phyloP scores from a whole-genome alignment of 1,140 invertebrate genomes.

The Amyelois transitella region DNA sequence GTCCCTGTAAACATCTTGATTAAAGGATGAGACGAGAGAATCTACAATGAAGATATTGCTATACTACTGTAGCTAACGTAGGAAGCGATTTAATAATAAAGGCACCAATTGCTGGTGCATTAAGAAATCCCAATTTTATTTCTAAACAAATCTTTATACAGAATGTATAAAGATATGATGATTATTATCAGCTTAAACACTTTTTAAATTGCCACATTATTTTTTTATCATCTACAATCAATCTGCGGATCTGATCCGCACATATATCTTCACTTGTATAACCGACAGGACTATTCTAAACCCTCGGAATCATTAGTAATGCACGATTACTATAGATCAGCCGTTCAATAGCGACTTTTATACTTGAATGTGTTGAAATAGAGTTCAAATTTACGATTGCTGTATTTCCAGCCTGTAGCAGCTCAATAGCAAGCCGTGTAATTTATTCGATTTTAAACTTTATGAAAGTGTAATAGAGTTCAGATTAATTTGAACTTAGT shows the following conservation, averaged over 20 bases:
- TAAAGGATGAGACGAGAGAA: too few relatives aligned
- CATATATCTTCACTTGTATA: neutral
- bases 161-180: too few relatives aligned
- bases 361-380: neutral
- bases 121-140: too few relatives aligned
- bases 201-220: too few relatives aligned
- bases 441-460: neutral
- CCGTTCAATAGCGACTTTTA: neutral
- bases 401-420: neutral
- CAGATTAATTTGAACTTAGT: too few relatives aligned
- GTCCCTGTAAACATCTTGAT: too few relatives aligned
- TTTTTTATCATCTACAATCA: neutral
- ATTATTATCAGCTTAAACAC: too few relatives aligned
- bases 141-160: too few relatives aligned
- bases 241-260: conserved; percentile 4
- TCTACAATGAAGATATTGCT: too few relatives aligned
- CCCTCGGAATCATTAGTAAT: neutral
- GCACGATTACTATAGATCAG: neutral
- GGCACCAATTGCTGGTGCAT: too few relatives aligned
- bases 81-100: too few relatives aligned
- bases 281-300: neutral
- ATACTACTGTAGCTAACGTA: too few relatives aligned
- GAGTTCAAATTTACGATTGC: neutral
- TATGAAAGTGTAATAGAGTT: neutral
- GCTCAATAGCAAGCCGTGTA: neutral